A percentile compares a stretch with the other conserved stretches of the same genome.
phyloP scores from a whole-genome alignment of 2,797 vertebrate genomes.

The Alectoris magna region DNA sequence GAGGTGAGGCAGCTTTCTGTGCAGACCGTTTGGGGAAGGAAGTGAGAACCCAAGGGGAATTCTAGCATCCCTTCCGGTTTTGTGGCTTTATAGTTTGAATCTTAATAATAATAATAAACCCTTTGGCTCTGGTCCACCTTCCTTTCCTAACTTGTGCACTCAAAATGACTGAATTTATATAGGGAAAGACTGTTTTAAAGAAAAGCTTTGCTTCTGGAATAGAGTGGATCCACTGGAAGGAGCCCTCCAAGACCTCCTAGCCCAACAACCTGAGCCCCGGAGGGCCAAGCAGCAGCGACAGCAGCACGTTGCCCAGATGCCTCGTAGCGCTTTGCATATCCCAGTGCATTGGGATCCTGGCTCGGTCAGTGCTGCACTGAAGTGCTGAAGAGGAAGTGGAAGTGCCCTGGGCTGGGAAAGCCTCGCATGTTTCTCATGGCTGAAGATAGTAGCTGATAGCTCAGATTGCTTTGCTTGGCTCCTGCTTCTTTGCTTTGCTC shows the following conservation, averaged over 20 bases:
- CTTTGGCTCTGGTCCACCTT: background rate
- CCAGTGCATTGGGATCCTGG: background rate
- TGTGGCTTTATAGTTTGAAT: background rate
- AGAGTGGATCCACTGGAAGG: background rate
- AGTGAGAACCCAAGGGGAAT: background rate
- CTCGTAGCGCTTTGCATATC: background rate
- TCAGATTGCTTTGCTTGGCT: conserved; percentile 31
- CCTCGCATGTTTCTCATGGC: conserved; percentile 18
- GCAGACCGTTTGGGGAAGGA: background rate
- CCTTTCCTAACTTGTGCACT: background rate
- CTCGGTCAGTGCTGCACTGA: background rate
- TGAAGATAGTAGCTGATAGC: conserved; percentile 22
- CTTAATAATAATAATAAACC: background rate
- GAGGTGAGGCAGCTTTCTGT: background rate
- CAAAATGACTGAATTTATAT: background rate
- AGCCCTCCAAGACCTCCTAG: background rate
- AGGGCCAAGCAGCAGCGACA: background rate
- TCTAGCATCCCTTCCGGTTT: background rate
- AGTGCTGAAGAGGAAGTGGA: background rate
- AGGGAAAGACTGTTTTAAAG: background rate
- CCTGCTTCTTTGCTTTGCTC: background rate
- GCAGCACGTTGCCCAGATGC: background rate
- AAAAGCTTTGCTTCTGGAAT: background rate
- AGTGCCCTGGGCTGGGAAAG: conserved; percentile 20
- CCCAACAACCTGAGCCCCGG: background rate